Base-by-base conservation (phyloP, 2,888 invertebrate genomes). In the Pristionchus mayeri region DNA sequence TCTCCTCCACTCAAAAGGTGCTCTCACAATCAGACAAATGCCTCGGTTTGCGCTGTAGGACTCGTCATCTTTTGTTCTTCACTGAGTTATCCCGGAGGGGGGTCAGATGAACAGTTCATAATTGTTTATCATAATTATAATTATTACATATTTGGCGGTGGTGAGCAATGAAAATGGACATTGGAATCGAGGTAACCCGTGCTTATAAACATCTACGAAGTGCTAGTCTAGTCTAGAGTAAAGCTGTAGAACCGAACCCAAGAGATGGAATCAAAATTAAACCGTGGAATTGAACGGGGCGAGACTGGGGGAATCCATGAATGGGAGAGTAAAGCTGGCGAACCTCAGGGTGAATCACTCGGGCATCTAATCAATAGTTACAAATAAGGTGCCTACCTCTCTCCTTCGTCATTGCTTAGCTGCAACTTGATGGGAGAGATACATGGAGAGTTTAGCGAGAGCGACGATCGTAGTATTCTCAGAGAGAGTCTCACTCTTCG, bases 391-490 rank as follows among this genome's bases (percentile, higher is more conserved):
- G 37, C 67, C 67, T 67, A 67, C 11, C 37, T 18, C 21, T 67
- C 37, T 34, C 37, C 37, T 7, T 24, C 21, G 67, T 67, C 67
- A 75, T 75, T 75, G 44, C 21, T 75, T 75, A 13, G 81, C 60
- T 2, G 44, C 44, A 9, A 60, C 60, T 44, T 81, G 27, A 50
- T 81, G 81, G 18, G 81, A 81, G 37, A 81, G 60, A 60, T 81
- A 81, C 57, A 81, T 57, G n/a, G 81, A 60, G 40, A 81, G 44
- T 18, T 81, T 81, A 60, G 81, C 81, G 24, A 81, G 27, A 16
- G 81, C 81, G n/a, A 81, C 81, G 24, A 81, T 60, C 9, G 81
- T 48, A 6, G 81, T 60, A 18, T 81, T 81, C 81, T 81, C 81
- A 21, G 81, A 81, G 0, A 81, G 81, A 81, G 57, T 81, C 21